Evolutionary conservation across 2,113 vertebrate genomes (phyloP).

Genomic region (Charina bottae): DNA sequence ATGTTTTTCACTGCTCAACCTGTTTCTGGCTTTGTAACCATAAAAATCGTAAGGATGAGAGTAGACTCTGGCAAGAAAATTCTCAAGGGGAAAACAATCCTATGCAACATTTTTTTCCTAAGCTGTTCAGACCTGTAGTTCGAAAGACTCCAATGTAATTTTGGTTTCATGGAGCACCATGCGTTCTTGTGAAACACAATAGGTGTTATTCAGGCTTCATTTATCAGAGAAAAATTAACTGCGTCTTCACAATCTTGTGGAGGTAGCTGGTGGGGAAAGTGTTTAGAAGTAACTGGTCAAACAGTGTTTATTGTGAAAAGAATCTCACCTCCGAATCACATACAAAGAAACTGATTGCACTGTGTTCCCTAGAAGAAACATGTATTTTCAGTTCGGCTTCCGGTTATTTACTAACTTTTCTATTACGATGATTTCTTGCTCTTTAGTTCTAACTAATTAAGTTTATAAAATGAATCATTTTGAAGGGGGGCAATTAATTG

Average conservation of each 20-base stretch:
- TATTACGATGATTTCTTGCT: neutral
- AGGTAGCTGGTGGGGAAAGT: constrained; percentile 15
- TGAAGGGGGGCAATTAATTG: neutral
- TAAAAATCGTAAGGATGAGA: constrained; percentile 13
- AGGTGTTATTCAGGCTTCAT: constrained; percentile 17
- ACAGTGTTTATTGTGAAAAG: neutral
- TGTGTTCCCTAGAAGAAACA: neutral
- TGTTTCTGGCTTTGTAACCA: constrained; percentile 26
- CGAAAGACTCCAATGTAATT: constrained; percentile 2
- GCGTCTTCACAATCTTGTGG: constrained; percentile 7
- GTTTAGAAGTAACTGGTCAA: neutral
- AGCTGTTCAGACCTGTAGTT: neutral
- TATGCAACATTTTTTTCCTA: neutral
- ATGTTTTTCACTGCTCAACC: neutral
- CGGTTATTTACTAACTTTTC: neutral
- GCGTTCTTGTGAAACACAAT: constrained; percentile 24
- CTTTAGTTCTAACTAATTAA: neutral
- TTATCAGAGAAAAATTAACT: neutral
- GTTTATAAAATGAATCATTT: neutral
- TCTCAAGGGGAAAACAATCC: constrained; percentile 10
- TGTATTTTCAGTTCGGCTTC: neutral
- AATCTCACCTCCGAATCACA: neutral
- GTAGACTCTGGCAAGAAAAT: neutral
- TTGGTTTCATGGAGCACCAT: neutral
- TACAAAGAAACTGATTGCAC: neutral